These are phyloP conservation scores for Podiceps cristatus DNA, from an alignment of 2,113 vertebrate genomes.

Conservation along the genomic window DNA sequence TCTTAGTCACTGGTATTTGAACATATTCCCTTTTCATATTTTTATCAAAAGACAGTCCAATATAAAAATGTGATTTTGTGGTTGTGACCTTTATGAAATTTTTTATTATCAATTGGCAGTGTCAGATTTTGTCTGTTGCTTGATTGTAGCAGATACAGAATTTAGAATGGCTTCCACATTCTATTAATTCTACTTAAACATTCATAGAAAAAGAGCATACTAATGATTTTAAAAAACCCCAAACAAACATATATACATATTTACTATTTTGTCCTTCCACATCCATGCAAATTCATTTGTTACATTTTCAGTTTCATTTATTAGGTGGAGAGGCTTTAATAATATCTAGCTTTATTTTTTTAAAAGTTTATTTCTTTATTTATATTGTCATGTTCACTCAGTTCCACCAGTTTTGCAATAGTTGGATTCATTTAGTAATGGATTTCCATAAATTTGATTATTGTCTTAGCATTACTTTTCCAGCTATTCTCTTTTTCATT, in stretches of 20 bases:
- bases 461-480: background rate
- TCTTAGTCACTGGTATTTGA: background rate
- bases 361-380: too few species aligned
- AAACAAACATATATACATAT: fast-evolving
- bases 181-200: background rate
- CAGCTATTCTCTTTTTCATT: background rate
- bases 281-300: background rate
- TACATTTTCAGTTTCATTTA: background rate
- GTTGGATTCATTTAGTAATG: background rate
- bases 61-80: background rate
- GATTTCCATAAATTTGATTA: background rate
- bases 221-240: background rate
- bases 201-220: background rate
- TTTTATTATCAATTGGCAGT: background rate
- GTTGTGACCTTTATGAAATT: background rate
- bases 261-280: background rate
- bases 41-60: background rate
- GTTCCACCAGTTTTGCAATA: background rate
- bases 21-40: background rate
- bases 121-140: background rate
- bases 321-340: background rate
- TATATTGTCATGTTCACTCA: background rate
- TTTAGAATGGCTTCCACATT: background rate
- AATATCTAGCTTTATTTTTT: background rate
- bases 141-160: background rate